Base-by-base conservation (phyloP, 2,797 vertebrate genomes). In the Chromobotia macracanthus region DNA sequence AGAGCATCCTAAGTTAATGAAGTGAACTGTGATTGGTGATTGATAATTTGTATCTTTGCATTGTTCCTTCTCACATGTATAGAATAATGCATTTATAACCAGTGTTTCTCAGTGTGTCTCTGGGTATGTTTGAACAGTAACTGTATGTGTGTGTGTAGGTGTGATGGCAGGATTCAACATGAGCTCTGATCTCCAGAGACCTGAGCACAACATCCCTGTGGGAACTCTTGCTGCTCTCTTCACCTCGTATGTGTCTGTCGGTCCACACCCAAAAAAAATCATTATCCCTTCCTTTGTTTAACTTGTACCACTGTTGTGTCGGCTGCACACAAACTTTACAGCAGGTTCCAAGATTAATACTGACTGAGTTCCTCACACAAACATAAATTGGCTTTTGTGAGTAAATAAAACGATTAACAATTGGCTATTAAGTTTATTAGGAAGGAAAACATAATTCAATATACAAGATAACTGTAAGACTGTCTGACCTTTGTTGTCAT, bases 121-220 rank as follows among this genome's bases (percentile, higher is more conserved):
- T 19, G 28, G 64, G 31, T 31, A n/a, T 31, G 31, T 31, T 31
- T 31, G 3, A 4, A 64, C 74, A 65, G 65, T 68, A 50, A 60
- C 31, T 31, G n/a, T n/a, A n/a, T n/a, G n/a, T n/a, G 83, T 86
- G 81, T 83, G 79, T 91, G 80, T 88, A 98, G 97, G 98, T 88
- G 97, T 99, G 85, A 98, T 99, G 98, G 95, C 96, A 51, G 98
- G 98, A 70, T 99, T 99, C 92, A 99, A 99, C 88, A 99, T 99
- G 97, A 98, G 96, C 51, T 95, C 96, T 77, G 98, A 99, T 89
- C 96, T 99, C 85, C 94, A 94, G 89, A 95, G 95, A 74, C 96
- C 97, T 0, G 91, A 95, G 31, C 86, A 93, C 84, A 97, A 93
- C 92, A 95, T 99, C 89, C 97, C 98, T 28, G 72, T 97, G 88